phyloP scores from a whole-genome alignment of 2,888 invertebrate genomes.

The Ferrisia virgata region DNA sequence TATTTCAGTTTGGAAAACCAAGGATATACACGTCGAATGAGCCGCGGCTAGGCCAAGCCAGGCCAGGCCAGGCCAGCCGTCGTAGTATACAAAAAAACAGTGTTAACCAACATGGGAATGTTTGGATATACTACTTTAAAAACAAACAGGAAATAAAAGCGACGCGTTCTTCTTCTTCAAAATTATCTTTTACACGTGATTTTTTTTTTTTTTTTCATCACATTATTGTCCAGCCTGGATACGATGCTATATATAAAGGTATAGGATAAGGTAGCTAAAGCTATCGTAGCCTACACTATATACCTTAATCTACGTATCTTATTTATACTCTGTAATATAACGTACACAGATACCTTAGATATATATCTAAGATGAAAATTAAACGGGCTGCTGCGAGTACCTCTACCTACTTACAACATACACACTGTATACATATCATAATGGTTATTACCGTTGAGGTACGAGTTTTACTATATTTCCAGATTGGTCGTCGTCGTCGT shows the following conservation, averaged over 20 bases:
- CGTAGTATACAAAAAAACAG: slow-evolving; percentile 4
- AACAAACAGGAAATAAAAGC: slow-evolving; percentile 33
- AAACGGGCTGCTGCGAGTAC: not conserved
- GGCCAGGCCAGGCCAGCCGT: too few relatives aligned
- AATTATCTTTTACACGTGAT: slow-evolving; percentile 12
- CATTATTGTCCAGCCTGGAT: not conserved
- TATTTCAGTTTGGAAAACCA: slow-evolving; percentile 44
- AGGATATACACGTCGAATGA: slow-evolving; percentile 22
- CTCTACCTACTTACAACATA: not conserved
- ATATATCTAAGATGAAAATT: too few relatives aligned
- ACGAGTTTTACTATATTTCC: not conserved
- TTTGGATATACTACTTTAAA: slow-evolving; percentile 39
- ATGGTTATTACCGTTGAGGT: not conserved
- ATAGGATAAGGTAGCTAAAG: too few relatives aligned
- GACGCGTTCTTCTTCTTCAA: not conserved
- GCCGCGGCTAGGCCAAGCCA: too few relatives aligned
- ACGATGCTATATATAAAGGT: too few relatives aligned
- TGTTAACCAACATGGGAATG: slow-evolving; percentile 46
- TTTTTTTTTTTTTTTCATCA: not conserved
- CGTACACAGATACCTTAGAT: too few relatives aligned
- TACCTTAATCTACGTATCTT: too few relatives aligned
- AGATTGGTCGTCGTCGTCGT: not conserved
- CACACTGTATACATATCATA: not conserved
- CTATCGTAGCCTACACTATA: not conserved
- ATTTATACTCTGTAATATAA: too few relatives aligned